phyloP scores from a whole-genome alignment of 2,113 vertebrate genomes.

The Mirounga angustirostris region DNA sequence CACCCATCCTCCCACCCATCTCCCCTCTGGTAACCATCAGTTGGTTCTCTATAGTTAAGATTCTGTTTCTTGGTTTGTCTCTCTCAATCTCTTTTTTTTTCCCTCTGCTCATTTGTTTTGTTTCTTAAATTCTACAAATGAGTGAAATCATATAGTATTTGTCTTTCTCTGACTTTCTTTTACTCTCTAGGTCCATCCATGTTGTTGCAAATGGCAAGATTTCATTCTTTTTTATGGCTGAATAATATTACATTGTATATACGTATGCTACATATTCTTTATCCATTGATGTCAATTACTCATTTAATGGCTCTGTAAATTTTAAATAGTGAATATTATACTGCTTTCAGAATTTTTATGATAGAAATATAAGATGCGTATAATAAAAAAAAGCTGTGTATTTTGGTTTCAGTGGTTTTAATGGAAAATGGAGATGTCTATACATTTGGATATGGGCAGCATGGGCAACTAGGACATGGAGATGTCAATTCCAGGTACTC shows the following conservation, averaged over 20 bases:
- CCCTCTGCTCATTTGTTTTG: neutral
- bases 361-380: constrained; percentile 48
- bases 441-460: constrained; percentile 98
- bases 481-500: constrained; percentile 98
- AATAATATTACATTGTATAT: neutral
- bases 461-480: constrained; percentile 97
- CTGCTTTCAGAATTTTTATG: neutral
- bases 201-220: neutral
- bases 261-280: neutral
- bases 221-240: neutral
- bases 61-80: neutral
- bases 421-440: constrained; percentile 99
- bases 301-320: neutral
- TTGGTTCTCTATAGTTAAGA: neutral
- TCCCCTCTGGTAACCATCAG: neutral
- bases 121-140: neutral
- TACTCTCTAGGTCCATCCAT: neutral
- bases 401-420: constrained; percentile 93
- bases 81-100: neutral
- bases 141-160: neutral
- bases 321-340: constrained; percentile 33
- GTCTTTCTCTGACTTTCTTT: neutral
- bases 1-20: neutral
- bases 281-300: neutral
- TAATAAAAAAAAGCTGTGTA: constrained; percentile 10